These are phyloP conservation scores for Phyllopteryx taeniolatus DNA, from an alignment of 2,113 vertebrate species.

Conservation along the genomic window DNA sequence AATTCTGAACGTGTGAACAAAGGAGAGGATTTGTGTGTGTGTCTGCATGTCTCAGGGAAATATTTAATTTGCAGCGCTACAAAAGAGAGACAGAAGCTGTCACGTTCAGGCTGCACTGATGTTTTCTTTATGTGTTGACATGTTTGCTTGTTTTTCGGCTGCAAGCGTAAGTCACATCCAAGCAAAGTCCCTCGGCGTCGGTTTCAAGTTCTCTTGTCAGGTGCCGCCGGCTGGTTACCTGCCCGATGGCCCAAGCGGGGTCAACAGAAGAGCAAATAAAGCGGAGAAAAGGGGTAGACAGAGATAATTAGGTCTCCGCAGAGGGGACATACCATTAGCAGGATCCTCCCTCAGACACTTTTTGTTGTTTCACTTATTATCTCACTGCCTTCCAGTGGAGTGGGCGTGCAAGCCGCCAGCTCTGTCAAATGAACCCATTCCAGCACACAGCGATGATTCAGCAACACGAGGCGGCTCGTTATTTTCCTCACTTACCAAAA, in stretches of 20 bases:
- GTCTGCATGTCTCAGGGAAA: background rate
- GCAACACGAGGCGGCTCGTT: conserved; percentile 51
- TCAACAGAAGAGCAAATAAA: conserved; percentile 48
- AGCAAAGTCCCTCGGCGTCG: background rate
- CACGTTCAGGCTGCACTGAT: background rate
- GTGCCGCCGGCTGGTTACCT: conserved; percentile 18
- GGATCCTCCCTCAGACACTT: conserved; percentile 43
- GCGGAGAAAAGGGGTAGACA: conserved; percentile 27
- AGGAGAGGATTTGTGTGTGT: conserved; percentile 5
- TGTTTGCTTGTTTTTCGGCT: conserved; percentile 10
- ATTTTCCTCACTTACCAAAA: conserved; percentile 48
- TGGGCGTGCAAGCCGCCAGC: conserved; percentile 23
- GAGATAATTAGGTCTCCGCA: conserved; percentile 51
- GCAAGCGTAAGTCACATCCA: conserved; percentile 13
- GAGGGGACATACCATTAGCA: conserved; percentile 37
- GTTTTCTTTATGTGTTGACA: conserved; percentile 1
- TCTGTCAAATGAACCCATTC: conserved; percentile 34
- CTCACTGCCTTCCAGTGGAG: conserved; percentile 29
- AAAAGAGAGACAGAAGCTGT: conserved; percentile 4
- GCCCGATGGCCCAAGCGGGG: conserved; percentile 13
- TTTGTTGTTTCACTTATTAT: conserved; percentile 51
- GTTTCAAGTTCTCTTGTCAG: conserved; percentile 8
- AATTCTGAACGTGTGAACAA: conserved; percentile 13
- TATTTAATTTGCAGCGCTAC: background rate
- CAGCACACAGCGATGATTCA: conserved; percentile 45